Evolutionary conservation across 2,113 vertebrate species (phyloP), one percentile per base, ranked within the genome.

Genomic region (Argyrosomus japonicus): DNA sequence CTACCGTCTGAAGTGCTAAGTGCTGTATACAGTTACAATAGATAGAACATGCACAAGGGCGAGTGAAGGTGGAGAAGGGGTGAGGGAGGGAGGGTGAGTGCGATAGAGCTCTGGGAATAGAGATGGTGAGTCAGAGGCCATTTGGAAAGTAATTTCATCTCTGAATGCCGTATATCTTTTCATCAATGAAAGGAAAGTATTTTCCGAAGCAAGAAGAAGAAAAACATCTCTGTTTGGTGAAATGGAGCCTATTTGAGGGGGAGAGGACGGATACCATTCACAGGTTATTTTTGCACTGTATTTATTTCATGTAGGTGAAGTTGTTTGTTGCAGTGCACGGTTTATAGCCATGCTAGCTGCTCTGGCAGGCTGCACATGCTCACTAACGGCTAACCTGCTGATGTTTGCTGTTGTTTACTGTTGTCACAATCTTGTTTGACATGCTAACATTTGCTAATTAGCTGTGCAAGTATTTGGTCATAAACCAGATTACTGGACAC

Each of bases 11-110:
- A 90, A 82, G 90, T 89, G 92, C 89, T 91, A 93, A 93, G 93
- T 91, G 92, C 83, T 88, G 90, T 94, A 92, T 95, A 93, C 90
- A 82, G 91, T 95, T 95, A 95, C 94, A 94, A 90, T 73, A 85
- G 86, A 91, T 83, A 91, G 91, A 93, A 92, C 87, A 88, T 87
- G 84, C 86, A 54, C 93, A 94, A 96, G 94, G 93, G 88, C 89
- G 48, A 91, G 85, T 93, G 84, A 93, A 95, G 92, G 92, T 90
- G 91, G 82, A 54, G 81, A 60, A 87, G 53, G 85, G 75, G 43
- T 11, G 36, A 21, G 77, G 40, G 48, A 45, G 80, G 45, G 60
- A 2, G 62, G 71, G 63, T 2, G 79, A 45, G 85, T 1, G 68
- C 3, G 65, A 87, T 69, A 77, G 84, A 82, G 77, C 79, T 75